Conservation (phyloP, 92 coral and sea anemone genomes). For the Porites rus region DNA sequence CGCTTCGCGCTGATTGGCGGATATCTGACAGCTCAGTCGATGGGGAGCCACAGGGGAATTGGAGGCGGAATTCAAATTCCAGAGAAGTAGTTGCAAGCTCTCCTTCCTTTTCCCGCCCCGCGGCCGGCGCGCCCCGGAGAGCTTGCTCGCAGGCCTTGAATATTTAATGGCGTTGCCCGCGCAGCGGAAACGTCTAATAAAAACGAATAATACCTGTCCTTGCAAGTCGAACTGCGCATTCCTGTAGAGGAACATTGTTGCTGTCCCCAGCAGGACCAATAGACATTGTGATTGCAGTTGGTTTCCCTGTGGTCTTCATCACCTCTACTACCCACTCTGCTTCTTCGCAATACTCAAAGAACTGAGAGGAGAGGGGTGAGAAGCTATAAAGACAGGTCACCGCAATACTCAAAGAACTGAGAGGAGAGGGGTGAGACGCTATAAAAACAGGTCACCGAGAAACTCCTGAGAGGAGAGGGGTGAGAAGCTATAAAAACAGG, state of each 20-base stretch:
- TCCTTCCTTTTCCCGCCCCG: too few relatives aligned
- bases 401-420: slow-evolving; percentile 47
- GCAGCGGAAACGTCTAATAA: too few relatives aligned
- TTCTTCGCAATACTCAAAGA: slow-evolving; percentile 62
- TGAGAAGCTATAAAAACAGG: too few relatives aligned
- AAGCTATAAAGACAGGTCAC: slow-evolving; percentile 11
- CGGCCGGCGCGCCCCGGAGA: too few relatives aligned
- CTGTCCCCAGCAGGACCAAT: slow-evolving; percentile 63
- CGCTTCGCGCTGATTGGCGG: too few relatives aligned
- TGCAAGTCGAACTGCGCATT: slow-evolving; percentile 69
- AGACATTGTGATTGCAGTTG: slow-evolving; percentile 67
- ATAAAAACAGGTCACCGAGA: slow-evolving; percentile 33
- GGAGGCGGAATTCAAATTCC: too few relatives aligned
- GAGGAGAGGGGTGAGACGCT: not conserved
- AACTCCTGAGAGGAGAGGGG: slow-evolving; percentile 11
- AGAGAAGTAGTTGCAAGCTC: too few relatives aligned
- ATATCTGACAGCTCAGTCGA: too few relatives aligned
- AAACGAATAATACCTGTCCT: slow-evolving; percentile 46
- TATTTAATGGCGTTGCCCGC: too few relatives aligned
- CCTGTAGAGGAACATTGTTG: slow-evolving; percentile 50
- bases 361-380: not conserved
- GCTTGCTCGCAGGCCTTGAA: too few relatives aligned
- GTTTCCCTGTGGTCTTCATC: slow-evolving; percentile 73
- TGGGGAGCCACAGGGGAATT: too few relatives aligned
- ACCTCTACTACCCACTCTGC: slow-evolving; percentile 76